Percentiles rank a stretch among this genome's conserved stretches.
Conservation (phyloP, 1,140 invertebrate genomes). For the Formica selysi region DNA sequence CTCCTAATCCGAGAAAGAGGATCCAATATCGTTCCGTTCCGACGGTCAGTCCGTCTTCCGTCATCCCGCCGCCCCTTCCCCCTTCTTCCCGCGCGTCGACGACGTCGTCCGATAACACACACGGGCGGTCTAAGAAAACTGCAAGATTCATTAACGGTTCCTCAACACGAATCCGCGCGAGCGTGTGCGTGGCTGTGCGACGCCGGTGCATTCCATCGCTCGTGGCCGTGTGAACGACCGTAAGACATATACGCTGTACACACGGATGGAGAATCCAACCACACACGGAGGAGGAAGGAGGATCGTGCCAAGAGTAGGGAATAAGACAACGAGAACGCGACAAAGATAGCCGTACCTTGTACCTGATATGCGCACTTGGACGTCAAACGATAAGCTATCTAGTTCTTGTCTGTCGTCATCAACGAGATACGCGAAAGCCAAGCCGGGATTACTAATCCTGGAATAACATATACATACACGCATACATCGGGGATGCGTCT, state of each 20-base stretch:
- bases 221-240: conserved; percentile 73
- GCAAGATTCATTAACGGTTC: conserved; percentile 85
- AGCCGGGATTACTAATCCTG: conserved; percentile 77
- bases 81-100: not conserved
- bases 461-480: too few relatives aligned
- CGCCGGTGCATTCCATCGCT: conserved; percentile 64
- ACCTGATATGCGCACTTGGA: conserved; percentile 79
- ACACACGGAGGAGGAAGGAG: conserved; percentile 32
- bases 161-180: conserved; percentile 78
- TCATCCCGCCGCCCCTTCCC: conserved; percentile 39
- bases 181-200: conserved; percentile 60
- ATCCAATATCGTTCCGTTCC: conserved; percentile 31
- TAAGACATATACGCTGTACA: conserved; percentile 64
- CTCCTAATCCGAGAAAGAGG: conserved; percentile 32
- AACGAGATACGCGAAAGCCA: conserved; percentile 79
- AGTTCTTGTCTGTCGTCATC: conserved; percentile 81
- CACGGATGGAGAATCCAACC: conserved; percentile 28
- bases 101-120: conserved; percentile 40
- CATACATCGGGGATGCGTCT: too few relatives aligned
- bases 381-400: conserved; percentile 75
- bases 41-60: conserved; percentile 19
- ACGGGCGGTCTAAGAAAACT: conserved; percentile 73
- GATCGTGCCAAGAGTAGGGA: conserved; percentile 60
- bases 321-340: conserved; percentile 42
- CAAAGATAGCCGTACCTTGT: conserved; percentile 54